Conservation (phyloP, 2,113 vertebrate genomes). For the Entelurus aequoreus region DNA sequence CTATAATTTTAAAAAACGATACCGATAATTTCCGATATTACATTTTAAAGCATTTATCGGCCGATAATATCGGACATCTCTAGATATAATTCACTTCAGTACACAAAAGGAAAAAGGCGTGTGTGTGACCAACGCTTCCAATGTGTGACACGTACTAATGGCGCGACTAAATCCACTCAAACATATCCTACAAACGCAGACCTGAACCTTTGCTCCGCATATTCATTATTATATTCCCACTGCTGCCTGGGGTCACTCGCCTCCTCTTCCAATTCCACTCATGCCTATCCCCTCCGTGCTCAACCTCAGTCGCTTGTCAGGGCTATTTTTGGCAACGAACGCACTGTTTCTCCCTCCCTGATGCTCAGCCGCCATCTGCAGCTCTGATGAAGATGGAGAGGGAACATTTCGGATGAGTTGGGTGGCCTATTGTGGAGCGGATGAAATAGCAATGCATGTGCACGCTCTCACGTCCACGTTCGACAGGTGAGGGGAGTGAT, state of each 20-base stretch:
- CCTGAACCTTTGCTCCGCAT: constrained; percentile 19
- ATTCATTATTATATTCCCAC: constrained; percentile 10
- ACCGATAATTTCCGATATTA: too few relatives aligned
- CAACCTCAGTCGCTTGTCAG: constrained; percentile 29
- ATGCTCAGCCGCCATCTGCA: constrained; percentile 21
- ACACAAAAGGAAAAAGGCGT: constrained; percentile 10
- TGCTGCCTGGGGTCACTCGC: constrained; percentile 2
- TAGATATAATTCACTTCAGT: too few relatives aligned
- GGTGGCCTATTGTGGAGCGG: neutral
- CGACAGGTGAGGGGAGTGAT: neutral
- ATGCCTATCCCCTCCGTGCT: constrained; percentile 9
- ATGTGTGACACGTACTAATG: constrained; percentile 19
- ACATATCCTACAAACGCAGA: constrained; percentile 30
- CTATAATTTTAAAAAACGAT: too few relatives aligned
- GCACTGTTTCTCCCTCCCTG: constrained; percentile 26
- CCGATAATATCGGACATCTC: too few relatives aligned
- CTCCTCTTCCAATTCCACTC: constrained; percentile 33
- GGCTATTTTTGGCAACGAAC: constrained; percentile 31
- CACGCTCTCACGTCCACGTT: neutral
- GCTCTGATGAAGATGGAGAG: constrained; percentile 54
- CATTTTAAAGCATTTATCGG: too few relatives aligned
- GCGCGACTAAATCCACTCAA: constrained; percentile 9
- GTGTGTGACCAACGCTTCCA: constrained; percentile 11
- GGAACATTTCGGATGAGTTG: constrained; percentile 60
- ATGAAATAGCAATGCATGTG: constrained; percentile 9